These are phyloP conservation scores for Noctua comes DNA, from an alignment of 2,888 invertebrate species.

Conservation along the genomic window DNA sequence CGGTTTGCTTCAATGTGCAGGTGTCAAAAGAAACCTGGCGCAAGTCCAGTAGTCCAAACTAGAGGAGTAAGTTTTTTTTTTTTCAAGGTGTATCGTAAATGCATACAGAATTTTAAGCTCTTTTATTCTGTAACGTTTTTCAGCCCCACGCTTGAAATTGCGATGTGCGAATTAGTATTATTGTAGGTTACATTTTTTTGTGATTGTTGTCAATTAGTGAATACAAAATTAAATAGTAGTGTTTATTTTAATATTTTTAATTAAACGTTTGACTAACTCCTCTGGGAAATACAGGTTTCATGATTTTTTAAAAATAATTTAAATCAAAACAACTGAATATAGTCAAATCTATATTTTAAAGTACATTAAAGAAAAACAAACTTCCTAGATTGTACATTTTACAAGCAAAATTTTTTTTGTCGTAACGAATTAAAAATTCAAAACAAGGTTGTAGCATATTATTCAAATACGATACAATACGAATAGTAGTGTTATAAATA, in stretches of 20 bases:
- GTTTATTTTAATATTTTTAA: background rate
- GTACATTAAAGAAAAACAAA: background rate
- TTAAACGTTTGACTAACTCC: background rate
- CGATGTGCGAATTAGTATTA: background rate
- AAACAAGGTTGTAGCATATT: no score
- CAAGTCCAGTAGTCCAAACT: slow-evolving; percentile 45
- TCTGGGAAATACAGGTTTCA: background rate
- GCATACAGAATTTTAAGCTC: slow-evolving; percentile 18
- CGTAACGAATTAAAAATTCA: no score
- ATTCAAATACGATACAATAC: background rate
- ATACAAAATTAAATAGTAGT: background rate
- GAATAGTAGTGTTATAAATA: background rate
- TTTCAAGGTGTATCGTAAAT: slow-evolving; percentile 12
- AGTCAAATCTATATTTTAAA: background rate
- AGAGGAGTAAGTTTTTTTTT: slow-evolving; percentile 49
- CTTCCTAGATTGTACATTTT: background rate
- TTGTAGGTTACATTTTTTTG: background rate
- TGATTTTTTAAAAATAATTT: background rate
- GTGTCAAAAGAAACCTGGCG: slow-evolving; percentile 63
- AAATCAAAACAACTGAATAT: background rate
- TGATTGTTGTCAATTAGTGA: background rate
- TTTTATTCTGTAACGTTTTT: slow-evolving; percentile 7
- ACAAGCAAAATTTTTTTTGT: background rate
- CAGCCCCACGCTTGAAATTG: background rate
- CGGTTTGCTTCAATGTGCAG: slow-evolving; percentile 39